Evolutionary conservation across 2,113 vertebrate species (phyloP).

Genomic region (Pangasianodon gigas): DNA sequence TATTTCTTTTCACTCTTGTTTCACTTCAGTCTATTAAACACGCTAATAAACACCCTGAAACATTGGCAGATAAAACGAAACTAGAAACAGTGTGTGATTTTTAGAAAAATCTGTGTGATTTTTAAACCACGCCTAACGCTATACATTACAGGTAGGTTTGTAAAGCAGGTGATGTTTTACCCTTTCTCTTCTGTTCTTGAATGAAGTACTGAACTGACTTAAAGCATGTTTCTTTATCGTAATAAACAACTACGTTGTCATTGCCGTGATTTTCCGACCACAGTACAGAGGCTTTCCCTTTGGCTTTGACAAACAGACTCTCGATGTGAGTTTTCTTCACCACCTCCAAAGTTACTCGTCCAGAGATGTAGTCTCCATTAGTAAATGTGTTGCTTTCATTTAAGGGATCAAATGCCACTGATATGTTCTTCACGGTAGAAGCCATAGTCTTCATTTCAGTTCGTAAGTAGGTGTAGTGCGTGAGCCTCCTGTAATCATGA

Average conservation of each 20-base stretch:
- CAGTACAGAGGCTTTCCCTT: conserved; percentile 65
- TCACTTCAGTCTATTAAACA: too few species aligned
- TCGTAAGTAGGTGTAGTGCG: too few species aligned
- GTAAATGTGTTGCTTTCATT: conserved; percentile 63
- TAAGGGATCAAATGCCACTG: conserved; percentile 51
- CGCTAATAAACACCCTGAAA: too few species aligned
- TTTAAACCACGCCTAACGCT: neutral
- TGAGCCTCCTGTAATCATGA: too few species aligned
- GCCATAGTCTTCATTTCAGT: conserved; percentile 52
- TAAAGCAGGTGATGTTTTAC: conserved; percentile 45
- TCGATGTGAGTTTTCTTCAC: conserved; percentile 60
- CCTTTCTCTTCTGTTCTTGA: conserved; percentile 5
- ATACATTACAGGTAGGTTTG: neutral
- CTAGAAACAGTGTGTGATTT: too few species aligned
- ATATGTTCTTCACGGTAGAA: conserved; percentile 59
- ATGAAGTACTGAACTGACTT: conserved; percentile 63
- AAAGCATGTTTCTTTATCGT: conserved; percentile 71
- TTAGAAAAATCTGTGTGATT: neutral
- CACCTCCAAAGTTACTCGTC: conserved; percentile 64
- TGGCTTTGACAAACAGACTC: conserved; percentile 63
- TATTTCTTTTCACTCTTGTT: too few species aligned
- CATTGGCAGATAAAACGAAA: too few species aligned
- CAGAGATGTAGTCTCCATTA: conserved; percentile 61
- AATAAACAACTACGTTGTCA: conserved; percentile 42
- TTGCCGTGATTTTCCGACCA: conserved; percentile 64